Evolutionary conservation across 1,140 invertebrate genomes (phyloP).

Genomic region (Drosophila insularis): DNA sequence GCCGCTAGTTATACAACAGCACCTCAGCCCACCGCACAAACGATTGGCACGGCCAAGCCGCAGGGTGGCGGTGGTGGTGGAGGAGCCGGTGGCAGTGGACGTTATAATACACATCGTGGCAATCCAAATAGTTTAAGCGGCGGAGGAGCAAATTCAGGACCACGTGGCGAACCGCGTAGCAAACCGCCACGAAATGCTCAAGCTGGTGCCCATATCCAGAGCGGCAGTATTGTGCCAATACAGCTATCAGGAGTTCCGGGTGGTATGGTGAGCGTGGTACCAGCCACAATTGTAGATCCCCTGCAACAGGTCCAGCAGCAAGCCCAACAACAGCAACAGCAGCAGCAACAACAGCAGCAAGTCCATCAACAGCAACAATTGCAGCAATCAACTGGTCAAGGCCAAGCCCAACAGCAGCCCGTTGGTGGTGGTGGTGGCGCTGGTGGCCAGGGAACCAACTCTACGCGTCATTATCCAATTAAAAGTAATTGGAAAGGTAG

Average conservation of each 20-base stretch:
- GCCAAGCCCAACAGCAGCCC: conserved; percentile 34
- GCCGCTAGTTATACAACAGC: conserved; percentile 83
- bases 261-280: conserved; percentile 68
- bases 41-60: conserved; percentile 67
- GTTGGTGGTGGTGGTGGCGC: conserved; percentile 13
- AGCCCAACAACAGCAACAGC: too few species aligned
- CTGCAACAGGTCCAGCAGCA: conserved; percentile 44
- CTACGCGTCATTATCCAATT: conserved; percentile 65
- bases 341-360: conserved; percentile 42
- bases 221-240: conserved; percentile 65
- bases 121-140: conserved; percentile 66
- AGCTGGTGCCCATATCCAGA: conserved; percentile 58
- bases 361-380: conserved; percentile 50
- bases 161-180: conserved; percentile 60
- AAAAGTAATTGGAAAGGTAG: conserved; percentile 68
- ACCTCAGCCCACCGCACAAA: conserved; percentile 66
- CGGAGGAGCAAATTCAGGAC: conserved; percentile 39
- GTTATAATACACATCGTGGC: conserved; percentile 66
- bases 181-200: conserved; percentile 67
- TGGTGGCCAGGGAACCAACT: conserved; percentile 35
- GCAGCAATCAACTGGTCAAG: conserved; percentile 26
- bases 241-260: conserved; percentile 58
- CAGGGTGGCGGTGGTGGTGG: conserved; percentile 49
- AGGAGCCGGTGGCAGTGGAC: conserved; percentile 42
- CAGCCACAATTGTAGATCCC: conserved; percentile 60